Conservation (phyloP, 2,797 vertebrate genomes). For the Vultur gryphus region DNA sequence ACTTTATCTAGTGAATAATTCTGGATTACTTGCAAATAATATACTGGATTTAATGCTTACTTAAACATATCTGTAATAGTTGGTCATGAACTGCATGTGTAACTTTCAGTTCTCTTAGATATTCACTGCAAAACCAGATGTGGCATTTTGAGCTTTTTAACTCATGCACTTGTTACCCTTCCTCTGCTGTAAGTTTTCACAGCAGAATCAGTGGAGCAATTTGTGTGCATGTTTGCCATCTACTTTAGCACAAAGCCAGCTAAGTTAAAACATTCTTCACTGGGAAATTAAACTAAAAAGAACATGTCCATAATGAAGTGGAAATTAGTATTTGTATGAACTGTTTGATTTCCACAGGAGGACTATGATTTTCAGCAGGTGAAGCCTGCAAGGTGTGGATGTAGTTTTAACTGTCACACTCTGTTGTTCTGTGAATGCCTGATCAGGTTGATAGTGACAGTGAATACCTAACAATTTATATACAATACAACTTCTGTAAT, state of each 20-base stretch:
- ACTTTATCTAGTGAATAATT: neutral
- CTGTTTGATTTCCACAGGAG: neutral
- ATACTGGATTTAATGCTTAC: neutral
- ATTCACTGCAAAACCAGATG: neutral
- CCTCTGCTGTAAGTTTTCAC: neutral
- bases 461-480: neutral
- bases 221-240: neutral
- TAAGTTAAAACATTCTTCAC: neutral
- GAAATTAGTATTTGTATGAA: neutral
- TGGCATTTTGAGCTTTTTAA: neutral
- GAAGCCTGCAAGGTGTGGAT: neutral
- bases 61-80: neutral
- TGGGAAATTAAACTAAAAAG: neutral
- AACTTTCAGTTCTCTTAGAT: neutral
- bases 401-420: neutral
- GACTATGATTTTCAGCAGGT: neutral
- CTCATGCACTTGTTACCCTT: neutral
- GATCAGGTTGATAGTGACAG: neutral
- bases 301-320: neutral
- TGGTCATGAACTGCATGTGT: neutral
- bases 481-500: neutral
- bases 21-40: neutral
- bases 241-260: neutral
- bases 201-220: neutral
- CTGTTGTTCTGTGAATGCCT: neutral